A percentile compares a stretch with the other conserved stretches of the same genome.
Conservation (phyloP, 2,888 invertebrate species). For the Brachynemurus nebulosus region DNA sequence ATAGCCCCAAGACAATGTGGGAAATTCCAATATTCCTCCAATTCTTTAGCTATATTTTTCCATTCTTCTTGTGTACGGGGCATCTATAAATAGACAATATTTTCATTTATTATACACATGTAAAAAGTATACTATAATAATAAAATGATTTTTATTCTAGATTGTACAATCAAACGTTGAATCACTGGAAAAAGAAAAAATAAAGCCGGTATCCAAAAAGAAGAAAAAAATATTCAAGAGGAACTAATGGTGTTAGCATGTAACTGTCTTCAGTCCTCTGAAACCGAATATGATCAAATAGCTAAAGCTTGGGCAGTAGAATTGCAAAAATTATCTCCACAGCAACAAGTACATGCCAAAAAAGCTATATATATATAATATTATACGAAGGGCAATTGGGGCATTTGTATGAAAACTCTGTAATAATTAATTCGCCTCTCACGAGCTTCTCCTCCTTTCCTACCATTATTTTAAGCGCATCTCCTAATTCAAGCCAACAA, state of each 20-base stretch:
- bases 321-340: slow-evolving; percentile 29
- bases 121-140: background rate
- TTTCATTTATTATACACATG: background rate
- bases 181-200: background rate
- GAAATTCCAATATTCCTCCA: slow-evolving; percentile 17
- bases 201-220: background rate
- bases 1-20: too few relatives aligned
- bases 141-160: too few relatives aligned
- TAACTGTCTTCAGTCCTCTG: slow-evolving; percentile 14
- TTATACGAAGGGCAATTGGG: slow-evolving; percentile 33
- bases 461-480: background rate
- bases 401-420: slow-evolving; percentile 30
- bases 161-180: too few relatives aligned
- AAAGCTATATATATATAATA: slow-evolving; percentile 33
- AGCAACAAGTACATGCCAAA: slow-evolving; percentile 33
- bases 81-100: slow-evolving; percentile 6
- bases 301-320: slow-evolving; percentile 31
- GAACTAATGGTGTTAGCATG: slow-evolving; percentile 9
- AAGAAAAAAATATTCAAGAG: slow-evolving; percentile 8
- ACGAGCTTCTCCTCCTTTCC: background rate
- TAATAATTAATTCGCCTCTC: slow-evolving; percentile 15
- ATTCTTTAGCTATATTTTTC: slow-evolving; percentile 12
- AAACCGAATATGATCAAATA: slow-evolving; percentile 30
- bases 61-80: slow-evolving; percentile 14
- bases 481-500: too few relatives aligned